phyloP scores from a whole-genome alignment of 1,140 invertebrate species.

The Leptopilina clavipes region DNA sequence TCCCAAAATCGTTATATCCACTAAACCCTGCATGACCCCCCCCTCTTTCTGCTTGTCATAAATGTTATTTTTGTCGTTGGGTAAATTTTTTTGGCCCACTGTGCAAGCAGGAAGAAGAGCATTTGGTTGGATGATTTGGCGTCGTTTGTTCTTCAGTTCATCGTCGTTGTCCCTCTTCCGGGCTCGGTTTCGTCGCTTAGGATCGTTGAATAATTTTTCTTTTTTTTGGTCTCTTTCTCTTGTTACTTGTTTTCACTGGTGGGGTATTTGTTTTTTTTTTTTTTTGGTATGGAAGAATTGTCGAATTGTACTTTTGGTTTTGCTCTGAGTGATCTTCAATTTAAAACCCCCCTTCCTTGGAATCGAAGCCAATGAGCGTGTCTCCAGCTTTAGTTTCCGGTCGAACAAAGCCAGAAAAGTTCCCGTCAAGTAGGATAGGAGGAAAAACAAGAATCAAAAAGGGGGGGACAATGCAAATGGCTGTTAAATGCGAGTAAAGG shows the following conservation, averaged over 20 bases:
- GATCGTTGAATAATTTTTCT: slow-evolving; percentile 54
- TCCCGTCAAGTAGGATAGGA: slow-evolving; percentile 53
- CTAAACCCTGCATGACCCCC: slow-evolving; percentile 31
- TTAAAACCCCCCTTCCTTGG: slow-evolving; percentile 41
- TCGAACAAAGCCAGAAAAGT: slow-evolving; percentile 58
- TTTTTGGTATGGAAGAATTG: slow-evolving; percentile 39
- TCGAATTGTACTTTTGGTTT: slow-evolving; percentile 35
- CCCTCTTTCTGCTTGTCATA: no score
- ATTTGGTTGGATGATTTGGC: slow-evolving; percentile 59
- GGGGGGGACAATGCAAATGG: slow-evolving; percentile 50
- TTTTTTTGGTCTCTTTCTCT: slow-evolving; percentile 55
- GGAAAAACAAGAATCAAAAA: slow-evolving; percentile 41
- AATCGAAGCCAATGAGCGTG: slow-evolving; percentile 56
- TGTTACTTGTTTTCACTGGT: slow-evolving; percentile 47
- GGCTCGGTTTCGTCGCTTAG: slow-evolving; percentile 52
- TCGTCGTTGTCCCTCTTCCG: slow-evolving; percentile 47
- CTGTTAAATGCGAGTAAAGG: slow-evolving; percentile 54
- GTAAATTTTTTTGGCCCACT: slow-evolving; percentile 22
- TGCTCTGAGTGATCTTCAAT: slow-evolving; percentile 35
- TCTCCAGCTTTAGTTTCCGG: slow-evolving; percentile 58
- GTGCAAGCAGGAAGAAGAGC: slow-evolving; percentile 48
- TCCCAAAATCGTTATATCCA: slow-evolving; percentile 51
- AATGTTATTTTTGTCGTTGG: slow-evolving; percentile 5
- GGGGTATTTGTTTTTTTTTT: slow-evolving; percentile 44
- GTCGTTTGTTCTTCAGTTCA: slow-evolving; percentile 51